Percentiles rank a stretch among this genome's conserved stretches.
Evolutionary conservation across 2,797 vertebrate genomes (phyloP).

Genomic region (Taeniopygia guttata): DNA sequence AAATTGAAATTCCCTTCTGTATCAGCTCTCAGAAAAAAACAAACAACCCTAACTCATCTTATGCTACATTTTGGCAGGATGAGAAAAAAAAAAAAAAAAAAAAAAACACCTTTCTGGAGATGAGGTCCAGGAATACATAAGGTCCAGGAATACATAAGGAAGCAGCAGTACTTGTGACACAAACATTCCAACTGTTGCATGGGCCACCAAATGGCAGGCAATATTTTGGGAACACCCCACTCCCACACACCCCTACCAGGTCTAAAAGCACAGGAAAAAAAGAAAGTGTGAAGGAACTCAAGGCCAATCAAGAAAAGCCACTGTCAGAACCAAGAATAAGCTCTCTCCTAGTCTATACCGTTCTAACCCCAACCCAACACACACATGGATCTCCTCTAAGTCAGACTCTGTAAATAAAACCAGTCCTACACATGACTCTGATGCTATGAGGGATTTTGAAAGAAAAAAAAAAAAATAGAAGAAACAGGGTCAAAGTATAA

Average conservation of each 20-base stretch:
- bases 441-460: not conserved
- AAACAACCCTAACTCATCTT: not conserved
- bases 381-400: not conserved
- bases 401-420: not conserved
- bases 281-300: not conserved
- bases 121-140: not conserved
- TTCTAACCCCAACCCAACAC: not conserved
- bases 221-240: not conserved
- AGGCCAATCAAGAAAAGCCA: not conserved
- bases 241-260: not conserved
- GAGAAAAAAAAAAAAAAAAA: not conserved
- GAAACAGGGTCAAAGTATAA: not conserved
- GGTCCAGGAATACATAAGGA: not conserved
- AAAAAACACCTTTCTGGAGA: not conserved
- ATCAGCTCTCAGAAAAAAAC: not conserved
- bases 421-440: not conserved
- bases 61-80: not conserved
- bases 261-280: not conserved
- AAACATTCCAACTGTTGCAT: not conserved
- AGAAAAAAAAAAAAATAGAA: not conserved
- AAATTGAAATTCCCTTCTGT: not conserved
- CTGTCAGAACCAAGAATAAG: not conserved
- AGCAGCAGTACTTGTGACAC: not conserved
- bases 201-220: not conserved
- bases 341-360: not conserved